These are phyloP conservation scores for Kryptolebias ocellatus DNA, from an alignment of 2,797 vertebrate genomes.

Conservation along the genomic window DNA sequence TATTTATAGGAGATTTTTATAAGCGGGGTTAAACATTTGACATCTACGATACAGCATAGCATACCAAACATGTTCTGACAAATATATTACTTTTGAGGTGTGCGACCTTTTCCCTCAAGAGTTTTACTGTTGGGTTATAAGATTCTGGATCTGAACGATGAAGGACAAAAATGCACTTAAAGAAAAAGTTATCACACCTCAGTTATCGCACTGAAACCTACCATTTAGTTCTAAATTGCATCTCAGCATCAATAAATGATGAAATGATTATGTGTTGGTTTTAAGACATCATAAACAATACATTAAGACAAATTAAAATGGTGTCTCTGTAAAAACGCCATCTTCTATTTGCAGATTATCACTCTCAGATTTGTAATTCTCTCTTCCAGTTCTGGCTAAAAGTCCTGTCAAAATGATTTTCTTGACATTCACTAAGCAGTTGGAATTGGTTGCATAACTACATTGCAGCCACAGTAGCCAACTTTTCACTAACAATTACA, in stretches of 20 bases:
- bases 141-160: slow-evolving; percentile 9
- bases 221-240: slow-evolving; percentile 6
- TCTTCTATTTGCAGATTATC: slow-evolving; percentile 18
- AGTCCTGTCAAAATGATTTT: slow-evolving; percentile 40
- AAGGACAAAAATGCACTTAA: background rate
- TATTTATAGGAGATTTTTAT: slow-evolving; percentile 25
- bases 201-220: background rate
- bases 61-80: slow-evolving; percentile 19
- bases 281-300: background rate
- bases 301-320: slow-evolving; percentile 8
- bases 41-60: slow-evolving; percentile 11
- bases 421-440: slow-evolving; percentile 28
- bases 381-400: slow-evolving; percentile 7
- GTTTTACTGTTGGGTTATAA: slow-evolving; percentile 18
- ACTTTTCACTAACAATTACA: slow-evolving; percentile 19
- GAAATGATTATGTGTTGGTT: slow-evolving; percentile 13
- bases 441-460: slow-evolving; percentile 31
- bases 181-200: slow-evolving; percentile 9
- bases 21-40: slow-evolving; percentile 21
- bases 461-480: slow-evolving; percentile 2
- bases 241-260: slow-evolving; percentile 2
- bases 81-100: slow-evolving; percentile 26
- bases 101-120: slow-evolving; percentile 6
- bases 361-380: slow-evolving; percentile 6
- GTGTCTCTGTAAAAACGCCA: slow-evolving; percentile 4